Evolutionary conservation across 64 coral and sea anemone species (phyloP).

Genomic region (Platygyra sinensis): DNA sequence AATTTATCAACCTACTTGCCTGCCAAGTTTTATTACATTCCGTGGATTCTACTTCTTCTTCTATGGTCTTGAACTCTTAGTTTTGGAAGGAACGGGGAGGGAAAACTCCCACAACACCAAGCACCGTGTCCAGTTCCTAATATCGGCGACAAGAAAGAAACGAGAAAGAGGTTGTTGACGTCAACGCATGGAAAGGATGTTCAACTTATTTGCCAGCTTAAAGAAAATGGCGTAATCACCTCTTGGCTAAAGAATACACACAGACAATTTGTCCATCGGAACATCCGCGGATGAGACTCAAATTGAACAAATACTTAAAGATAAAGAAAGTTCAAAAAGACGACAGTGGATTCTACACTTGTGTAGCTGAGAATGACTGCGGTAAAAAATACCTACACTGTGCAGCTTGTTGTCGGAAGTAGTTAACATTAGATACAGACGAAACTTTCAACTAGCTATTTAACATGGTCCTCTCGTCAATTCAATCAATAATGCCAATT

Average conservation of each 20-base stretch:
- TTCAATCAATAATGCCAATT: too few relatives aligned
- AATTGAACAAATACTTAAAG: slow-evolving; percentile 63
- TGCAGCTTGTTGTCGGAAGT: slow-evolving; percentile 66
- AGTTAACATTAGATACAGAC: neutral
- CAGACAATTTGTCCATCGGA: slow-evolving; percentile 21
- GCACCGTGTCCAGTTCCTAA: slow-evolving; percentile 33
- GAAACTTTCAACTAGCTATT: too few relatives aligned
- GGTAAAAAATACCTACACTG: slow-evolving; percentile 37
- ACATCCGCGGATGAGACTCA: slow-evolving; percentile 56
- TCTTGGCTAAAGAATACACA: slow-evolving; percentile 71
- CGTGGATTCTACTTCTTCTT: too few relatives aligned
- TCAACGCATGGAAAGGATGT: neutral
- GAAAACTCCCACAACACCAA: too few relatives aligned
- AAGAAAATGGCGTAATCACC: neutral
- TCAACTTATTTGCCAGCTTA: slow-evolving; percentile 24
- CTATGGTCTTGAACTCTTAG: too few relatives aligned
- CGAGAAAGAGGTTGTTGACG: neutral
- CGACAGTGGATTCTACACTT: slow-evolving; percentile 67
- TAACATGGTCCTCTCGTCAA: too few relatives aligned
- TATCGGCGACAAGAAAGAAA: neutral
- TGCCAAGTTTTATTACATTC: too few relatives aligned
- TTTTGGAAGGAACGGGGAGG: too few relatives aligned
- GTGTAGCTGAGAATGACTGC: slow-evolving; percentile 52
- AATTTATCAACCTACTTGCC: too few relatives aligned
- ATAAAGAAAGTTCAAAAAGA: slow-evolving; percentile 41